Base-by-base conservation (phyloP, 2,797 vertebrate genomes). In the Numenius phaeopus region DNA sequence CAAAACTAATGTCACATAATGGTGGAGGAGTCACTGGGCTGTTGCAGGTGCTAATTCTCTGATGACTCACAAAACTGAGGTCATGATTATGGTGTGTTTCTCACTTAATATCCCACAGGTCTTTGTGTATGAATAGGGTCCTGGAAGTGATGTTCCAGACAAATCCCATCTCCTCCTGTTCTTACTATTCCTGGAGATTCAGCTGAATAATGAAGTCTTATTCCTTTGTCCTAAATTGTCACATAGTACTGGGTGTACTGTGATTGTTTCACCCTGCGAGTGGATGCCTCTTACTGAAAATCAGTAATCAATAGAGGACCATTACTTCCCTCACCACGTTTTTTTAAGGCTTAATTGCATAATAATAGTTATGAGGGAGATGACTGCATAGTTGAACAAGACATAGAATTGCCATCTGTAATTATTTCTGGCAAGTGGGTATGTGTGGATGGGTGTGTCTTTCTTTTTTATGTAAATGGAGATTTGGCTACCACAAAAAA, bases 291-390 rank as follows among this genome's bases (percentile, higher is more conserved):
- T 75, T 83, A 55, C n/a, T 83, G 79, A 87, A 96, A 87, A 87
- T 61, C 54, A 34, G 30, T 80, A 66, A 89, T 94, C 69, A 83
- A 50, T 23, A 83, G 47, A 69, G 52, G 50, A 40, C 72, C 89
- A 76, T 95, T 94, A 79, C 65, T 78, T 59, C 9, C 54, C 39
- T 93, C 62, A 81, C 57, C 40, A 30, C 0, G 0, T 44, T 40
- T 94, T 94, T 94, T 76, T 91, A 58, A 83, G 42, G 30, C 72
- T 82, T 94, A 92, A 89, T 92, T 96, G 37, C 55, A 27, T 94
- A 86, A 80, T 94, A 76, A 66, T 58, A 69, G 87, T 65, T 83
- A 34, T 14, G 72, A 91, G 55, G 46, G 42, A 94, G 89, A 91
- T 62, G 46, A 57, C 49, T 89, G 58, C 65, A 75, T 83, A 85